A percentile compares a stretch with the other conserved stretches of the same genome.
phyloP scores from a whole-genome alignment of 1,140 invertebrate species.

The Chrysomallon squamiferum region DNA sequence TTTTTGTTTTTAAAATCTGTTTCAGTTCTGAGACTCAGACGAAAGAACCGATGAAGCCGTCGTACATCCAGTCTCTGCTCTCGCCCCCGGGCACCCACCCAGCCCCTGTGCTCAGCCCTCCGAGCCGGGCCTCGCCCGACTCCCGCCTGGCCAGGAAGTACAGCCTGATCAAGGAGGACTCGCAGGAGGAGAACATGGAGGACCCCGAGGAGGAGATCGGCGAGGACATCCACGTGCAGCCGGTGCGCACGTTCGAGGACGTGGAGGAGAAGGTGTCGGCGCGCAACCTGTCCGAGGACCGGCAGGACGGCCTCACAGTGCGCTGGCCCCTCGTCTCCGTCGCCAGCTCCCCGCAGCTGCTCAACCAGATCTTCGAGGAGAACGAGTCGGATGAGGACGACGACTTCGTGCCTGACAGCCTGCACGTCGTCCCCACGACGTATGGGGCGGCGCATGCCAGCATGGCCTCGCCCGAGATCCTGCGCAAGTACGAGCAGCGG shows the following conservation, averaged over 20 bases:
- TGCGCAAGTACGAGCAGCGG: conserved; percentile 70
- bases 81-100: conserved; percentile 68
- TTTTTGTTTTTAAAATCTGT: not conserved
- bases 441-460: conserved; percentile 21
- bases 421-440: conserved; percentile 32
- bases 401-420: conserved; percentile 47
- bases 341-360: conserved; percentile 70
- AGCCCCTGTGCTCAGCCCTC: conserved; percentile 23
- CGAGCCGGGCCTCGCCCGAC: conserved; percentile 7
- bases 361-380: conserved; percentile 79
- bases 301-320: conserved; percentile 17
- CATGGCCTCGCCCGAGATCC: conserved; percentile 59
- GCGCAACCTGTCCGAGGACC: not conserved
- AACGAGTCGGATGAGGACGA: conserved; percentile 65
- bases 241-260: conserved; percentile 2
- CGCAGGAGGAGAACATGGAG: conserved; percentile 44
- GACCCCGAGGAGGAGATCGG: conserved; percentile 34
- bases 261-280: conserved; percentile 14
- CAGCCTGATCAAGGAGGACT: conserved; percentile 57
- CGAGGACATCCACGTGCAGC: not conserved
- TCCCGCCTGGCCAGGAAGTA: conserved; percentile 36
- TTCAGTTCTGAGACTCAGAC: conserved; percentile 5
- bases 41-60: conserved; percentile 54
- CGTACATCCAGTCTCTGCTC: conserved; percentile 66
- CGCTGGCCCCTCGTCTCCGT: conserved; percentile 65